Evolutionary conservation across 2,888 invertebrate genomes (phyloP).

Genomic region (Odontomyia ornata): DNA sequence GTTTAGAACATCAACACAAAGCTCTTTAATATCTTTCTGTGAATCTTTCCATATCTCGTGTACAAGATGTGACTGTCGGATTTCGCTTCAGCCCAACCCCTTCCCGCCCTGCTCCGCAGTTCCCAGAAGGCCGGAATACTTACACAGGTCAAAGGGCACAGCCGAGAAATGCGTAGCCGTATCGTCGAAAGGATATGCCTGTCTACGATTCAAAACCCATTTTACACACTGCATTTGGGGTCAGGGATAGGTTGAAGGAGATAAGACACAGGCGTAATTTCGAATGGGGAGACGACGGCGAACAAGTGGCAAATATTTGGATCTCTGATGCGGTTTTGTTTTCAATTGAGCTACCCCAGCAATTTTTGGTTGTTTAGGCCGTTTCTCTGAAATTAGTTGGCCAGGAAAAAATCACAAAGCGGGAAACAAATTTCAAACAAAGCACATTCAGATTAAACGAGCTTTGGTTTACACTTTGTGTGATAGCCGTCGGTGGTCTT

Average conservation of each 20-base stretch:
- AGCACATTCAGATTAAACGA: constrained; percentile 12
- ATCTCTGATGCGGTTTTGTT: constrained; percentile 17
- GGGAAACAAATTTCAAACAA: neutral
- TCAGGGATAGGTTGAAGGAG: constrained; percentile 15
- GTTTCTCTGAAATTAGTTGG: constrained; percentile 3
- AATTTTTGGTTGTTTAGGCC: neutral
- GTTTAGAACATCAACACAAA: constrained; percentile 28
- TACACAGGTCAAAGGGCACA: neutral
- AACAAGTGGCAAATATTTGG: constrained; percentile 33
- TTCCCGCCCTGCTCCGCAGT: neutral
- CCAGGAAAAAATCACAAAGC: neutral
- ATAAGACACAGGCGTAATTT: constrained; percentile 17
- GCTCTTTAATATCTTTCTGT: constrained; percentile 20
- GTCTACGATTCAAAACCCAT: constrained; percentile 8
- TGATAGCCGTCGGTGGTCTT: neutral
- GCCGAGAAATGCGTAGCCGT: neutral
- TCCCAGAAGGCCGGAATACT: neutral
- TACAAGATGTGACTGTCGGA: constrained; percentile 3
- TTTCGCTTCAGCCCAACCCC: no score
- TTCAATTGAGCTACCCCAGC: constrained; percentile 23
- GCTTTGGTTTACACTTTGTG: neutral
- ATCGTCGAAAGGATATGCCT: neutral
- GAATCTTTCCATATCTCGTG: neutral
- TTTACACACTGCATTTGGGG: constrained; percentile 29
- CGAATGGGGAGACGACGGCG: constrained; percentile 9